A percentile compares a stretch with the other conserved stretches of the same genome.
Conservation (phyloP, 2,797 vertebrate species). For the Vireo griseus region DNA sequence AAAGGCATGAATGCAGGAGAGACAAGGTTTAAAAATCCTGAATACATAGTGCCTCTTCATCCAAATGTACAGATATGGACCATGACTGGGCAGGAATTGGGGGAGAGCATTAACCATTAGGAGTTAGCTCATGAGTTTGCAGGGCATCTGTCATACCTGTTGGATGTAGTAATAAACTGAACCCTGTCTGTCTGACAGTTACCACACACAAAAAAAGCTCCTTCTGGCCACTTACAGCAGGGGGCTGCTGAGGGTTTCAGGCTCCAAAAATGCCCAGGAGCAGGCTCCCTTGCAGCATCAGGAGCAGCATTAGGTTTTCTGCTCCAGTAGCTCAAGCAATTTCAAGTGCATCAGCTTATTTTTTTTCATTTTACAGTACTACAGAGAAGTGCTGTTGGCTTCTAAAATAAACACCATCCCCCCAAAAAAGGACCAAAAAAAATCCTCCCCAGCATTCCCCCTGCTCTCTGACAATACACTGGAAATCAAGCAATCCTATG, state of each 20-base stretch:
- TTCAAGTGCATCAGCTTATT: background rate
- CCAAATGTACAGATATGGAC: background rate
- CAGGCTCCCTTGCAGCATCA: background rate
- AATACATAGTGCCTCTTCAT: background rate
- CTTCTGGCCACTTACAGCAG: rapidly evolving
- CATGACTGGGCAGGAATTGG: background rate
- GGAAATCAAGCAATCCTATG: background rate
- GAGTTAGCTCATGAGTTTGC: background rate
- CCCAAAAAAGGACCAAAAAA: background rate
- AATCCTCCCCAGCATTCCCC: rapidly evolving
- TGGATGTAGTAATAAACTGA: background rate
- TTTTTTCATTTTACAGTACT: background rate
- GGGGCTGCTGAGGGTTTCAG: background rate
- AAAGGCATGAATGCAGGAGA: background rate
- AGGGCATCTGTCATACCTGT: background rate
- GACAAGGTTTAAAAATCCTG: background rate
- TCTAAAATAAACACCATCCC: background rate
- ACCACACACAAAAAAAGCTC: background rate
- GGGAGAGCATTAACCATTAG: background rate
- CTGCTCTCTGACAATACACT: background rate
- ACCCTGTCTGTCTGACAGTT: background rate
- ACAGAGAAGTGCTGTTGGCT: background rate
- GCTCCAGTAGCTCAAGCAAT: background rate
- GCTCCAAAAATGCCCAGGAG: background rate
- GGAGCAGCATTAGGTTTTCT: background rate